Base-by-base conservation (phyloP, 2,797 vertebrate genomes). In the Fistularia tabacaria region DNA sequence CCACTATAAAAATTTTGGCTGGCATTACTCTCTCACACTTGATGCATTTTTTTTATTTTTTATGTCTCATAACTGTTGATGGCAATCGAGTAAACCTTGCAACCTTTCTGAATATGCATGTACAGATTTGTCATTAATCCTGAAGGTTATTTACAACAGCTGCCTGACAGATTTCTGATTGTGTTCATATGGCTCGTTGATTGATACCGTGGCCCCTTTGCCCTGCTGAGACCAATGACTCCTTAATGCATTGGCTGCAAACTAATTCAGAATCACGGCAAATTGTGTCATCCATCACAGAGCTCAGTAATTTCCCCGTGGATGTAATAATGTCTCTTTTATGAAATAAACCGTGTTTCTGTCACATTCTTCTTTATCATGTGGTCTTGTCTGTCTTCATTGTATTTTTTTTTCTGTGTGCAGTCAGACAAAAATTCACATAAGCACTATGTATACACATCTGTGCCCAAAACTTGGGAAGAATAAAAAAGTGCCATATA, bases 281-380 rank as follows among this genome's bases (percentile, higher is more conserved):
- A 7, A 73, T 69, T 68, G 60, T 54, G 51, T 59, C 74, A 86
- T 89, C 85, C 79, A 87, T 89, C 85, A 86, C 59, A 74, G 47
- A 58, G 63, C 70, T 55, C 46, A 37, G 69, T 82, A 72, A 85
- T 87, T 86, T 85, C 77, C 83, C 46, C 64, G 25, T 59, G 74
- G 73, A 86, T 77, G 76, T 75, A 82, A 85, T 76, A 71, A 78
- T 58, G 49, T 64, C 61, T 63, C 66, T 77, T 76, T 77, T 74
- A 56, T 64, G 54, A 60, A 56, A 57, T n/a, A 38, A 60, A 61
- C 38, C 41, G 62, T 55, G 38, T 58, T 50, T 46, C 38, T 46
- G 42, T 54, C 51, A 49, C 25, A 42, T 49, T 63, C 59, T 47
- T 41, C 51, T 52, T 54, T 6, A n/a, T 3, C 12, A 7, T 41